phyloP scores from a whole-genome alignment of 1,140 invertebrate species.

The Geopemphigus sp. region DNA sequence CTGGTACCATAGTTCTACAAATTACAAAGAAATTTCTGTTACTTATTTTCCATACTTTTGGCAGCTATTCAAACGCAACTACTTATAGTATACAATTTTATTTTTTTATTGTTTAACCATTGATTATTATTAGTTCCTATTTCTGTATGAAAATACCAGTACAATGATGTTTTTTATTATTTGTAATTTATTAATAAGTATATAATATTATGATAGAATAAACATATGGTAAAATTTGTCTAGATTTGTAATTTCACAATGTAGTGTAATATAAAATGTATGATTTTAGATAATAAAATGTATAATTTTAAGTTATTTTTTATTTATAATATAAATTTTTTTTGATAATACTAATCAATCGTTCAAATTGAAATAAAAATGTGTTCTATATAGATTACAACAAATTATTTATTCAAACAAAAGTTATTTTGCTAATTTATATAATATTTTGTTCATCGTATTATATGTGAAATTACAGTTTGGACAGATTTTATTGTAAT shows the following conservation, averaged over 20 bases:
- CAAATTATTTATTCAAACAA: too few species aligned
- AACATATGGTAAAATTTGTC: slow-evolving; percentile 5
- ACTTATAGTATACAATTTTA: slow-evolving; percentile 8
- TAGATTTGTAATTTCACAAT: not conserved
- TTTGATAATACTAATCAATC: too few species aligned
- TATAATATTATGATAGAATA: not conserved
- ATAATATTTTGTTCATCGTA: not conserved
- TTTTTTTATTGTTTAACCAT: not conserved
- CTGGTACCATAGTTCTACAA: not conserved
- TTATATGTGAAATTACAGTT: not conserved
- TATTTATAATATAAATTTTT: too few species aligned
- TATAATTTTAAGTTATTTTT: too few species aligned
- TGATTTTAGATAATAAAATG: too few species aligned
- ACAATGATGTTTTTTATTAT: slow-evolving; percentile 16
- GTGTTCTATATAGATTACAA: not conserved
- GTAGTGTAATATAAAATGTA: not conserved
- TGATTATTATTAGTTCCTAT: slow-evolving; percentile 38
- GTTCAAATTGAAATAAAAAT: not conserved
- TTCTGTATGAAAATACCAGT: slow-evolving; percentile 10
- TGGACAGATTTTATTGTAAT: not conserved
- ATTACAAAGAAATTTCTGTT: not conserved
- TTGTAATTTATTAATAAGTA: slow-evolving; percentile 15
- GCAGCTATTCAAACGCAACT: not conserved
- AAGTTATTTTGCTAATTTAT: not conserved
- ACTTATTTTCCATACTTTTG: not conserved